A percentile compares a stretch with the other conserved stretches of the same genome.
Evolutionary conservation across 2,888 invertebrate genomes (phyloP).

Genomic region (Druceiella hillmani): DNA sequence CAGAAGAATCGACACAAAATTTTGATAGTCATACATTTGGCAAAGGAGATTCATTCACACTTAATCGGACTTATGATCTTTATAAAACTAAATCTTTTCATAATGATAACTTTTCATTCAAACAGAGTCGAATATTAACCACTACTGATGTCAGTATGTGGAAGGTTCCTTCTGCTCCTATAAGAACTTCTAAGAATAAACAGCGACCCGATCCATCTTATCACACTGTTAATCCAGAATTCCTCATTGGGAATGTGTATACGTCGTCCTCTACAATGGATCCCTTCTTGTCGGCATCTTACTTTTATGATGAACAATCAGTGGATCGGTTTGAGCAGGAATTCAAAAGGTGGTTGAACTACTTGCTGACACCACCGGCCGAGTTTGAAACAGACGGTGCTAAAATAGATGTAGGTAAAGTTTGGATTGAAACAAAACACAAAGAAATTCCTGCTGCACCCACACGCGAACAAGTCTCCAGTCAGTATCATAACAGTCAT

Average conservation of each 20-base stretch:
- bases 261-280: slow-evolving; percentile 53
- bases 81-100: too few species aligned
- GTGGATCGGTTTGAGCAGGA: slow-evolving; percentile 63
- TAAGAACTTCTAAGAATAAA: too few species aligned
- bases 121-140: not conserved
- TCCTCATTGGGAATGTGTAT: slow-evolving; percentile 38
- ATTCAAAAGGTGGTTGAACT: slow-evolving; percentile 77
- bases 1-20: slow-evolving; percentile 43
- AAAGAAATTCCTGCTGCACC: slow-evolving; percentile 63
- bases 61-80: slow-evolving; percentile 44
- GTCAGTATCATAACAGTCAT: slow-evolving; percentile 60
- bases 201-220: too few species aligned
- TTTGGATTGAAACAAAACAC: slow-evolving; percentile 68
- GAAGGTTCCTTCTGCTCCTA: too few species aligned
- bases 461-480: slow-evolving; percentile 65
- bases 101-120: not conserved
- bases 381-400: slow-evolving; percentile 59
- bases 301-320: slow-evolving; percentile 63
- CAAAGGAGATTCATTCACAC: slow-evolving; percentile 38
- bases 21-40: slow-evolving; percentile 36
- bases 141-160: too few species aligned
- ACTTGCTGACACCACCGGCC: slow-evolving; percentile 66
- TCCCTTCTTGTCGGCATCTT: slow-evolving; percentile 60
- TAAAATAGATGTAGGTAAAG: slow-evolving; percentile 65
- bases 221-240: slow-evolving; percentile 18